Conservation (phyloP, 2,888 invertebrate genomes). For the Psylliodes chrysocephalus region DNA sequence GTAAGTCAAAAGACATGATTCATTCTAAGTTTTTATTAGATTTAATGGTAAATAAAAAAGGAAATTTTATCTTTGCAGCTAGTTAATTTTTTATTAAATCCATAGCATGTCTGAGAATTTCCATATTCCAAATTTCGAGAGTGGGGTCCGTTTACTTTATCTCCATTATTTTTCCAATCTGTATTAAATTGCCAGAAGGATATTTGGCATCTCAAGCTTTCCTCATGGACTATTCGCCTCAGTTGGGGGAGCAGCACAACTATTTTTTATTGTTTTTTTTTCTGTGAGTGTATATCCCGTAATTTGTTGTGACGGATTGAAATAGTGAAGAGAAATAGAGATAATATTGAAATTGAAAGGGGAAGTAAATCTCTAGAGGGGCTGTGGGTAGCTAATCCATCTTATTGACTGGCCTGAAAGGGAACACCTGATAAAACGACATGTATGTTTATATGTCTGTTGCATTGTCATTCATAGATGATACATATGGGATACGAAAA, state of each 20-base stretch:
- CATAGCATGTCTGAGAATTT: too few species aligned
- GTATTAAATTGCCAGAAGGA: too few species aligned
- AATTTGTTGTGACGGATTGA: constrained; percentile 11
- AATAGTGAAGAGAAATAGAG: neutral
- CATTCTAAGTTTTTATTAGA: too few species aligned
- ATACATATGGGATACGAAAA: too few species aligned
- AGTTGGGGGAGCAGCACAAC: neutral
- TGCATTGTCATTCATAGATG: too few species aligned
- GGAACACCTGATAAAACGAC: neutral
- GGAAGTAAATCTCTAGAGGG: neutral
- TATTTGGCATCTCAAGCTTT: neutral
- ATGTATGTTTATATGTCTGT: neutral
- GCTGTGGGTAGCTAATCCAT: neutral
- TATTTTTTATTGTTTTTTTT: constrained; percentile 4
- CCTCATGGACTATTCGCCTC: neutral
- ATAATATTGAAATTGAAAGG: neutral
- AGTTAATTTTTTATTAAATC: too few species aligned
- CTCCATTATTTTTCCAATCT: too few species aligned
- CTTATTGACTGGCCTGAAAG: neutral
- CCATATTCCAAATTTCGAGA: too few species aligned
- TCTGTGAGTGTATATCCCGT: neutral
- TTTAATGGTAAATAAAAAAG: too few species aligned
- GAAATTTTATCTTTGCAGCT: too few species aligned
- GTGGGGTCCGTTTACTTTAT: too few species aligned
- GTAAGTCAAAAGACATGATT: too few species aligned